phyloP scores from a whole-genome alignment of 1,140 invertebrate species.

The Pseudomyrmex pallidus region DNA sequence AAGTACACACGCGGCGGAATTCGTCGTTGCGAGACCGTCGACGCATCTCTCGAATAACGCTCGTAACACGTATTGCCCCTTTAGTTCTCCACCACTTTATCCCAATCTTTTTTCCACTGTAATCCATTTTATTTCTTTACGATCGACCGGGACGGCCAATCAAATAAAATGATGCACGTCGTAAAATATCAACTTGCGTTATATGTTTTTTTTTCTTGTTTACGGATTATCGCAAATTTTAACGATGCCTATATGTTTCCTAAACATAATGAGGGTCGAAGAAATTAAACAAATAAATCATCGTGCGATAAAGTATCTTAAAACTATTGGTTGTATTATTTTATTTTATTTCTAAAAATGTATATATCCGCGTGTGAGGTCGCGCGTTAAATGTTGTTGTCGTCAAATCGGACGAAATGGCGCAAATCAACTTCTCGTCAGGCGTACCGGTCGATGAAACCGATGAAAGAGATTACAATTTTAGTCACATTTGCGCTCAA shows the following conservation, averaged over 20 bases:
- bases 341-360: neutral
- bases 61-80: constrained; percentile 73
- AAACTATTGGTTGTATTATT: neutral
- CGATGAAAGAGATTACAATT: constrained; percentile 40
- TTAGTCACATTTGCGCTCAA: constrained; percentile 53
- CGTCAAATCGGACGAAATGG: neutral
- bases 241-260: neutral
- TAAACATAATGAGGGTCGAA: neutral
- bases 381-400: neutral
- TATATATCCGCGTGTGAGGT: neutral
- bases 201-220: neutral
- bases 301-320: neutral
- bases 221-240: constrained; percentile 7
- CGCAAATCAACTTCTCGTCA: neutral
- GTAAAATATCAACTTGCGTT: constrained; percentile 34
- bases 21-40: constrained; percentile 71
- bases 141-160: constrained; percentile 59
- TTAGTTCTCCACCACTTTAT: constrained; percentile 52
- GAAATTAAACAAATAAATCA: neutral
- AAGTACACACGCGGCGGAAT: neutral
- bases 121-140: constrained; percentile 52
- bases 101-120: constrained; percentile 48
- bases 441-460: constrained; percentile 65
- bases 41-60: constrained; percentile 61
- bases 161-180: constrained; percentile 30